A percentile compares a stretch with the other conserved stretches of the same genome.
Evolutionary conservation across 2,797 vertebrate genomes (phyloP).

Genomic region (Moxostoma hubbsi): DNA sequence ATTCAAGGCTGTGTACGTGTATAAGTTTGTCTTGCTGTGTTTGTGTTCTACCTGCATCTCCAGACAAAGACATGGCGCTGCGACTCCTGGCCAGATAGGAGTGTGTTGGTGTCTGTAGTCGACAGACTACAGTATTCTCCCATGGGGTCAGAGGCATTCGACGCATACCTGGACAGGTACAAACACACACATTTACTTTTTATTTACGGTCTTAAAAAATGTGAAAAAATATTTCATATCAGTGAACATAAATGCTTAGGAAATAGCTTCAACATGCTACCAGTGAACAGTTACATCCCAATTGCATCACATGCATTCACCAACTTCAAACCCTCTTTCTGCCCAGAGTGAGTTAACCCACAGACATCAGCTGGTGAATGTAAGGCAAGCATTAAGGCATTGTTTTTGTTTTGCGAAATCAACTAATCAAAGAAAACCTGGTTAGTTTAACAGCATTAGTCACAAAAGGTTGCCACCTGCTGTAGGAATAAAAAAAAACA

Average conservation of each 20-base stretch:
- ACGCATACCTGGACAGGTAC: slow-evolving; percentile 79
- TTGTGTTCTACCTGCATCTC: slow-evolving; percentile 85
- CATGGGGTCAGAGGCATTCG: slow-evolving; percentile 89
- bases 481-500: too few relatives aligned
- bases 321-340: background rate
- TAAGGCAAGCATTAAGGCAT: too few relatives aligned
- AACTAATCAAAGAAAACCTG: background rate
- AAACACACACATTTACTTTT: slow-evolving; percentile 2
- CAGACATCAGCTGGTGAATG: too few relatives aligned
- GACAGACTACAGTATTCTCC: slow-evolving; percentile 93
- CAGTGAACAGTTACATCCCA: background rate
- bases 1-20: too few relatives aligned
- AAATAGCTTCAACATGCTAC: background rate
- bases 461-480: too few relatives aligned
- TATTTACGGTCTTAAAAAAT: background rate
- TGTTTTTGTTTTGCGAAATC: background rate
- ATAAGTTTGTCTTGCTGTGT: background rate
- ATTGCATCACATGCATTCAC: slow-evolving; percentile 3
- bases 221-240: background rate
- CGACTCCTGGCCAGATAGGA: slow-evolving; percentile 96
- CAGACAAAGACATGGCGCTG: slow-evolving; percentile 91
- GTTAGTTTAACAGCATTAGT: too few relatives aligned
- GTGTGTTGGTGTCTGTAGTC: slow-evolving; percentile 94
- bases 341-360: background rate
- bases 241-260: background rate